Evolutionary conservation across 2,113 vertebrate species (phyloP).

Genomic region (rabbit (Oryctolagus cuniculus)): mOryCun1.1 NC_091433.1:161570001-161570500

Average conservation of each 20-base stretch:
- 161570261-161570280: neutral
- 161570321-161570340: no score
- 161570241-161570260: neutral
- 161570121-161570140: neutral
- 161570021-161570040: neutral
- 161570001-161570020: slow-evolving; percentile 3
- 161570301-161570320: no score
- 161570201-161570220: neutral
- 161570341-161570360: no score
- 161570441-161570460: no score
- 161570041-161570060: neutral
- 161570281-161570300: neutral
- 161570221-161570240: no score
- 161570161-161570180: neutral
- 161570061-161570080: neutral
- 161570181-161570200: neutral
- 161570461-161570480: no score
- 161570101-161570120: neutral
- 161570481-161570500: no score
- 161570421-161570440: no score
- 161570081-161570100: slow-evolving; percentile 18
- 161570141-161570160: slow-evolving; percentile 38
- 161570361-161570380: no score
- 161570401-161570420: no score
- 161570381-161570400: no score